Base-by-base conservation (phyloP, 2,888 invertebrate species). In the Pachliopta kotzebuea region DNA sequence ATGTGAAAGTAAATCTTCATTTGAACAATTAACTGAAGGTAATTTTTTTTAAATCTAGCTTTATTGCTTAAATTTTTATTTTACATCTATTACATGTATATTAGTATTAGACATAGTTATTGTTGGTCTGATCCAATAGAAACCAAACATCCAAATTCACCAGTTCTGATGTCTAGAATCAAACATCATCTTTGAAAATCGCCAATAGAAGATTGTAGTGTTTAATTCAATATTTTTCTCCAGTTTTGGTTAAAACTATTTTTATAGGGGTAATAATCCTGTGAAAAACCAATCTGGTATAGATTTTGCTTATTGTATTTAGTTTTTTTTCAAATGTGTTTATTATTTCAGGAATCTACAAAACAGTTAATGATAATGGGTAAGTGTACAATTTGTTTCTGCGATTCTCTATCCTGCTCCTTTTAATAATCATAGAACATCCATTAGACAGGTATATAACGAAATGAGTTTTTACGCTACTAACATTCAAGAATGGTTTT, bases 401-500 rank as follows among this genome's bases (percentile, higher is more conserved):
- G 56, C 58, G 55, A 26, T 3, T 62, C 21, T 65, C 62, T 62
- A 70, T 66, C 70, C 67, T 69, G 69, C 59, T 59, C 31, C 53
- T 53, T 18, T 50, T 53, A 55, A 52, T 55, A 45, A 45, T 63
- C 54, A 58, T 64, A 49, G 17, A 56, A 31, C 42, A 67, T 69
- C 62, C 72, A 73, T 63, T 81, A 90, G 90, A 79, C 71, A 78
- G 49, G 70, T 74, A 68, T 84, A 79, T 80, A 84, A 85, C 70
- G 69, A 86, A 67, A 78, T 84, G 75, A 84, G 84, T 79, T 84
- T 81, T 78, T 84, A 79, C 70, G 77, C 84, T 70, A 79, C 84
- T 70, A 85, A 86, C 73, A 68, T 87, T 69, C 84, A 85, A 69
- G 74, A 85, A 72, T 88, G 87, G 88, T 79, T 79, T 68, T 70